Evolutionary conservation across 2,797 vertebrate genomes (phyloP), one percentile per base, ranked within the genome.

Genomic region (Scleropages formosus): DNA sequence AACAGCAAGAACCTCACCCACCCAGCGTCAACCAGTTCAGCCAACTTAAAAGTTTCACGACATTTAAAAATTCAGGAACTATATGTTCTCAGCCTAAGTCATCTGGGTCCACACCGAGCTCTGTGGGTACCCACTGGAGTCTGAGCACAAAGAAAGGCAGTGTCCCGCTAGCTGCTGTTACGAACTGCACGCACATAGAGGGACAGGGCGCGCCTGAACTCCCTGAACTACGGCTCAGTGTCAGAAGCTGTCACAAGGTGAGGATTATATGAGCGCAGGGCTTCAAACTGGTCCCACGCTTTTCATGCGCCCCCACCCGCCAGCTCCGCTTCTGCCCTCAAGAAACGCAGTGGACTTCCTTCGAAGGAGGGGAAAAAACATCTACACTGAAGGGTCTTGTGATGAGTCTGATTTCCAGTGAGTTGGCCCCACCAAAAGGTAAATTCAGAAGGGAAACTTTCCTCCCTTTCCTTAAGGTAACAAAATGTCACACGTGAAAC

Each of bases 201-300:
- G 70, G 1, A 13, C 47, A 56, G 49, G 47, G 15, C 9, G 0
- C 47, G 16, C 44, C 18, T 13, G 22, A 67, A 73, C 26, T 49
- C 66, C 20, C 63, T 46, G 18, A 4, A 76, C 80, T 83, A 85
- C 86, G 84, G 44, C n/a, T 80, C 79, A 82, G 72, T 81, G n/a
- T 77, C 12, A 71, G 77, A 77, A 69, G 79, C 61, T 84, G 87
- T 90, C 86, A 88, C 89, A 90, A 90, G 89, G 81, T 88, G 84
- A 82, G 84, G 88, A 92, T 91, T 89, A 88, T 80, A 76, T 66
- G 80, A 78, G 85, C 87, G 85, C 84, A 84, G 77, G 73, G 84
- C 87, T 88, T 90, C 87, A 92, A 88, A 88, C 81, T 39, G 81
- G 82, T 87, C 88, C 85, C 87, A 90, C 80, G 79, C 86, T 84